These are phyloP conservation scores for Conger conger DNA, from an alignment of 2,113 vertebrate genomes.

Conservation along the genomic window DNA sequence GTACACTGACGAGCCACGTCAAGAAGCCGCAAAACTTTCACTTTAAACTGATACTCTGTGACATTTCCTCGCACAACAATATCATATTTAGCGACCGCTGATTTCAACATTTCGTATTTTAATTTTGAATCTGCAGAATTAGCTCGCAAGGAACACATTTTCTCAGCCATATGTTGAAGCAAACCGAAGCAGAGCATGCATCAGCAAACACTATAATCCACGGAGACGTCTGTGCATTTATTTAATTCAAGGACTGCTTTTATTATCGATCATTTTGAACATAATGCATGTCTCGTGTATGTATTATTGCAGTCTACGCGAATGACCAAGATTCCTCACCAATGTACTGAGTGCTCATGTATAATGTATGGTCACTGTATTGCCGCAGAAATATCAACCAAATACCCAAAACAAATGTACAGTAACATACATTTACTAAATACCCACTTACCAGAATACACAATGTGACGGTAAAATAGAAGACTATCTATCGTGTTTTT, in stretches of 20 bases:
- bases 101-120: background rate
- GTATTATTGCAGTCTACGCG: background rate
- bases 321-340: background rate
- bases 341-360: background rate
- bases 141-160: background rate
- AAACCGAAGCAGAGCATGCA: background rate
- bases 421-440: background rate
- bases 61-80: background rate
- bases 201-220: background rate
- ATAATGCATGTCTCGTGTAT: background rate
- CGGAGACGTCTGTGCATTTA: background rate
- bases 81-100: background rate
- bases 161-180: background rate
- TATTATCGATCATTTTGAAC: background rate
- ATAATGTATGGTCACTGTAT: background rate
- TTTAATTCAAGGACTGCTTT: background rate
- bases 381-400: background rate
- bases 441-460: background rate
- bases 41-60: background rate
- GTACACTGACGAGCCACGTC: background rate
- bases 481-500: background rate
- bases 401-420: background rate
- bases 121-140: background rate
- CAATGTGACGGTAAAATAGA: background rate
- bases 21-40: background rate